phyloP scores from a whole-genome alignment of 2,113 vertebrate genomes.

The Anarrhichthys ocellatus region DNA sequence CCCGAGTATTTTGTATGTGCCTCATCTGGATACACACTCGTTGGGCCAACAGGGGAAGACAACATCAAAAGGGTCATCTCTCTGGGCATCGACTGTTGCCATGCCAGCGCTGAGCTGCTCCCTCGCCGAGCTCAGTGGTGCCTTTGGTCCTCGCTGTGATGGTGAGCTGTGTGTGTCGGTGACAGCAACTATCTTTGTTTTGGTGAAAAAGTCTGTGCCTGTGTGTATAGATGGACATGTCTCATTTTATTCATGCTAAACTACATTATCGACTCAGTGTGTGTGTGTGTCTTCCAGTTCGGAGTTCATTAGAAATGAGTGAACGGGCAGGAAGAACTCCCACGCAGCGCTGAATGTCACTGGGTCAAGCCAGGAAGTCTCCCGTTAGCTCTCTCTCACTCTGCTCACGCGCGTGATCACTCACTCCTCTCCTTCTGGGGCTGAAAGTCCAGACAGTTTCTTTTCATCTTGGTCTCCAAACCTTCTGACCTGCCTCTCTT shows the following conservation, averaged over 20 bases:
- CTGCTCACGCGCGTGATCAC: not conserved
- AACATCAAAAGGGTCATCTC: constrained; percentile 51
- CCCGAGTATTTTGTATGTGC: not conserved
- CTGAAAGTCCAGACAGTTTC: constrained; percentile 5
- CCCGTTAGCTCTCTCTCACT: not conserved
- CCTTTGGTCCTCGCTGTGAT: constrained; percentile 9
- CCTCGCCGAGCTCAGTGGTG: constrained; percentile 6
- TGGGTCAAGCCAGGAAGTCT: constrained; percentile 18
- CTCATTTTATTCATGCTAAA: not conserved
- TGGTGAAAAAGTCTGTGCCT: not conserved
- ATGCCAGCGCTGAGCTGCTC: constrained; percentile 51
- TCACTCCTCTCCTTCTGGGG: not conserved
- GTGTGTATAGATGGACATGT: not conserved
- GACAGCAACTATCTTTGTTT: not conserved
- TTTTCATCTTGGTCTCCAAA: too few species aligned
- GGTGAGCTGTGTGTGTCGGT: not conserved
- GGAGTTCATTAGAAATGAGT: constrained; percentile 37
- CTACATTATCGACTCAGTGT: not conserved
- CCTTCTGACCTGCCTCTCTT: not conserved
- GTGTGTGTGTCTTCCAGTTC: constrained; percentile 8
- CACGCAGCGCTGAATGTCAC: constrained; percentile 33
- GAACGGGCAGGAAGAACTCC: constrained; percentile 25
- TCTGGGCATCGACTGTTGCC: constrained; percentile 63
- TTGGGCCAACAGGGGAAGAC: constrained; percentile 21
- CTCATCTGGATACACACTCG: constrained; percentile 17